Conservation (phyloP, 2,888 invertebrate genomes). For the Drosophila aldrichi region DNA sequence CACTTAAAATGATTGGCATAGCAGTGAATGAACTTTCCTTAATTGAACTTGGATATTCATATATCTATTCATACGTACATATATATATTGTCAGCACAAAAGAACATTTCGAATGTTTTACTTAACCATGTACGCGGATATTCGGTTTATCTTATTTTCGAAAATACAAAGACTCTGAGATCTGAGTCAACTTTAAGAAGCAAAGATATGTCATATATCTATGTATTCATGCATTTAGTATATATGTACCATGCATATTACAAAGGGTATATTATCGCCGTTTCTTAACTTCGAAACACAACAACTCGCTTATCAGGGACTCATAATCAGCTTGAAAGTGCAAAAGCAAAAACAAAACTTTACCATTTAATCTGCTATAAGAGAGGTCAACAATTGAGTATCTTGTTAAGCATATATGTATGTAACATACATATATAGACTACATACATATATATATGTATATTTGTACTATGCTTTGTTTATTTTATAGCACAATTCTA, state of each 20-base stretch:
- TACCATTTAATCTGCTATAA: slow-evolving; percentile 28
- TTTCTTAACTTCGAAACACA: slow-evolving; percentile 14
- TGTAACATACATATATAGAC: not conserved
- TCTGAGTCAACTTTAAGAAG: slow-evolving; percentile 32
- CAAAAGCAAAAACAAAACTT: slow-evolving; percentile 31
- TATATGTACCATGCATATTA: slow-evolving; percentile 10
- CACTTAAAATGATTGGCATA: slow-evolving; percentile 8
- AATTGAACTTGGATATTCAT: slow-evolving; percentile 32
- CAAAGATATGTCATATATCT: not conserved
- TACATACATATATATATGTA: not conserved
- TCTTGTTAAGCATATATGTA: slow-evolving; percentile 6
- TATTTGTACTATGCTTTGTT: not conserved
- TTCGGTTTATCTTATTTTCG: slow-evolving; percentile 34
- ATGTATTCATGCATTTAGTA: not conserved
- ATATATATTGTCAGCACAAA: slow-evolving; percentile 19
- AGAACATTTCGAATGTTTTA: slow-evolving; percentile 6
- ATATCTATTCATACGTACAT: not conserved
- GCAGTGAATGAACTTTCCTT: slow-evolving; percentile 52
- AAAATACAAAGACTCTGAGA: slow-evolving; percentile 27
- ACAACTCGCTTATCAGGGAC: slow-evolving; percentile 53
- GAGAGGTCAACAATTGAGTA: slow-evolving; percentile 28
- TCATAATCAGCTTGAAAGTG: slow-evolving; percentile 50
- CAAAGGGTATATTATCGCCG: slow-evolving; percentile 4
- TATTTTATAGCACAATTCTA: not conserved
- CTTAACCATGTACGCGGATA: slow-evolving; percentile 7